phyloP scores from a whole-genome alignment of 1,140 invertebrate genomes.

The Tyrophagus putrescentiae region DNA sequence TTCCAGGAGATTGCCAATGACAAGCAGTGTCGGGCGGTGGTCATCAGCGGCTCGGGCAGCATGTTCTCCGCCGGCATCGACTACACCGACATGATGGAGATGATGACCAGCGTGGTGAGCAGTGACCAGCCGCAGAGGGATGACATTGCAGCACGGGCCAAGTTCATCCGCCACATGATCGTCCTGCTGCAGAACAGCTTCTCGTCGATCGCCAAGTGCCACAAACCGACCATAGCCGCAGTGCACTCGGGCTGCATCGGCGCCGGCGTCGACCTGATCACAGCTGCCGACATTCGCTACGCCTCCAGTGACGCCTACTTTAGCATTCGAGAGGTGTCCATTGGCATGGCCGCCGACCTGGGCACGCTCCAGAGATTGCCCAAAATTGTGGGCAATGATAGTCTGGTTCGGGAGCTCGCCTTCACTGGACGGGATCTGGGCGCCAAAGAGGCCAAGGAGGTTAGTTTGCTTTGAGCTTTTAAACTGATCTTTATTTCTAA shows the following conservation, averaged over 20 bases:
- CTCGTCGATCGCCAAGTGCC: constrained; percentile 59
- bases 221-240: constrained; percentile 76
- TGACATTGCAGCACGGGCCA: constrained; percentile 64
- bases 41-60: constrained; percentile 65
- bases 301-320: constrained; percentile 81
- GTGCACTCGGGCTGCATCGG: constrained; percentile 79
- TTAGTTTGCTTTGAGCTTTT: constrained; percentile 31
- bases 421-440: constrained; percentile 68
- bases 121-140: constrained; percentile 39
- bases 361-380: constrained; percentile 82
- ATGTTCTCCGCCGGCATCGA: constrained; percentile 57
- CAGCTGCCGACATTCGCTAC: constrained; percentile 77
- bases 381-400: constrained; percentile 76
- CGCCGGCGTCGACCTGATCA: constrained; percentile 69
- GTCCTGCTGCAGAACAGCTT: constrained; percentile 58
- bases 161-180: constrained; percentile 49
- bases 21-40: constrained; percentile 57
- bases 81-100: constrained; percentile 26
- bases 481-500: constrained; percentile 22
- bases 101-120: constrained; percentile 9
- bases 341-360: constrained; percentile 83
- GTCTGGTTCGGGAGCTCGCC: constrained; percentile 66
- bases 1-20: constrained; percentile 18
- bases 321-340: constrained; percentile 65
- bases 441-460: constrained; percentile 54